Conservation (phyloP, 2,888 invertebrate species). For the Noctua janthe region DNA sequence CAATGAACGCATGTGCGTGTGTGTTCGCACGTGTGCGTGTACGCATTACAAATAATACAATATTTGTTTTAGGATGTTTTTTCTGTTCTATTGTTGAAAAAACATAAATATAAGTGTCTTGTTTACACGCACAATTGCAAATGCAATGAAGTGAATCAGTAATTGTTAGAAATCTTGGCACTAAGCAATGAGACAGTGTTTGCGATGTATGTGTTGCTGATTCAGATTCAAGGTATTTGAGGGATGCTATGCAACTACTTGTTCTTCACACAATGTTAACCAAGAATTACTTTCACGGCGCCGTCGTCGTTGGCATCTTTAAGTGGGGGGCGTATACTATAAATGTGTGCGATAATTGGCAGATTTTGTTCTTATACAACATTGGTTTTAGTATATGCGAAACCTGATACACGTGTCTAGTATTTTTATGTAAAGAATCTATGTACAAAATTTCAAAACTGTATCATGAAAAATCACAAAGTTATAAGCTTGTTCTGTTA, state of each 20-base stretch:
- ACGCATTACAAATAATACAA: background rate
- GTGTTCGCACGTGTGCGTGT: background rate
- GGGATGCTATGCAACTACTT: background rate
- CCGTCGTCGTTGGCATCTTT: background rate
- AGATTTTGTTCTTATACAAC: background rate
- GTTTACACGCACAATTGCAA: background rate
- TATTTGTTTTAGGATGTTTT: too few species aligned
- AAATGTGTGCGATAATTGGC: background rate
- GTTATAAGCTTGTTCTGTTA: too few species aligned
- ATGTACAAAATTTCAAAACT: too few species aligned
- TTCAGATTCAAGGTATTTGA: constrained; percentile 13
- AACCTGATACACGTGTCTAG: too few species aligned
- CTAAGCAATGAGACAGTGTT: background rate
- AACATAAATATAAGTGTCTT: background rate
- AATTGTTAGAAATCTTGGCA: constrained; percentile 36
- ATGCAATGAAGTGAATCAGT: background rate
- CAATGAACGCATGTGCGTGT: background rate
- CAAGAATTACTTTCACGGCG: background rate
- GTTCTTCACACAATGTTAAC: background rate
- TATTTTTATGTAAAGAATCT: too few species aligned
- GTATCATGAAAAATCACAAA: too few species aligned
- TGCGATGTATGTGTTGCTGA: background rate
- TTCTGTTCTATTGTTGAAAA: background rate
- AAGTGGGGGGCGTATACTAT: background rate
- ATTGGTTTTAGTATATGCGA: too few species aligned